Evolutionary conservation across 2,797 vertebrate species (phyloP).

Genomic region (Enteromius argenteus): DNA sequence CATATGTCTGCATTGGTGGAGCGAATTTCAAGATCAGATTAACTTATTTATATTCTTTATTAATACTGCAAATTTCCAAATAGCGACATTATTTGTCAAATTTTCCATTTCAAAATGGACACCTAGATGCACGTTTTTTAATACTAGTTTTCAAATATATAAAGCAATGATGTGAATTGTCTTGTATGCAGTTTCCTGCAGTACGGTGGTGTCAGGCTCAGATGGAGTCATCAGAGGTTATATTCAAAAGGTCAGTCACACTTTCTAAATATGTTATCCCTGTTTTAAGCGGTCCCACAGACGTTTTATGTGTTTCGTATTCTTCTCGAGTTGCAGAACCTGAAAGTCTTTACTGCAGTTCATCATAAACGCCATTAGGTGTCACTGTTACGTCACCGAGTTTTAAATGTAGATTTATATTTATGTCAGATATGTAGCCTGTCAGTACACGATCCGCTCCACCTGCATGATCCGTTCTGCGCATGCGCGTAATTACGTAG

Average conservation of each 20-base stretch:
- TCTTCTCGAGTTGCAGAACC: not conserved
- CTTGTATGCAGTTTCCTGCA: conserved; percentile 49
- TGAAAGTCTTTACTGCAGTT: not conserved
- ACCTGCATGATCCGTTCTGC: too few species aligned
- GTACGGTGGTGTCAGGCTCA: not conserved
- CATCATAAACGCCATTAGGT: not conserved
- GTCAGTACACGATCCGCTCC: too few species aligned
- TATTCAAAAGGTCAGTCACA: conserved; percentile 55
- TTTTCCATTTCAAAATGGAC: not conserved
- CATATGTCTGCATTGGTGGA: not conserved
- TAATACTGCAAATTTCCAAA: not conserved
- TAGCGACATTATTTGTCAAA: not conserved
- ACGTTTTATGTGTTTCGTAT: not conserved
- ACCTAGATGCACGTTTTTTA: not conserved
- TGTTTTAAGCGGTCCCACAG: not conserved
- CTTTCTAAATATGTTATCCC: not conserved
- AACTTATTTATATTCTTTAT: not conserved
- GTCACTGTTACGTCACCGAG: not conserved
- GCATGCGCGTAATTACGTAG: too few species aligned
- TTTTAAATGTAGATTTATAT: not conserved
- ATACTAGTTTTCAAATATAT: not conserved
- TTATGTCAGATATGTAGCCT: too few species aligned
- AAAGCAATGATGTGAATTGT: not conserved
- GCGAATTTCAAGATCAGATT: not conserved
- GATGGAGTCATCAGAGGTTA: conserved; percentile 47